Conservation (phyloP, 2,888 invertebrate genomes). For the Tethea ocularis region DNA sequence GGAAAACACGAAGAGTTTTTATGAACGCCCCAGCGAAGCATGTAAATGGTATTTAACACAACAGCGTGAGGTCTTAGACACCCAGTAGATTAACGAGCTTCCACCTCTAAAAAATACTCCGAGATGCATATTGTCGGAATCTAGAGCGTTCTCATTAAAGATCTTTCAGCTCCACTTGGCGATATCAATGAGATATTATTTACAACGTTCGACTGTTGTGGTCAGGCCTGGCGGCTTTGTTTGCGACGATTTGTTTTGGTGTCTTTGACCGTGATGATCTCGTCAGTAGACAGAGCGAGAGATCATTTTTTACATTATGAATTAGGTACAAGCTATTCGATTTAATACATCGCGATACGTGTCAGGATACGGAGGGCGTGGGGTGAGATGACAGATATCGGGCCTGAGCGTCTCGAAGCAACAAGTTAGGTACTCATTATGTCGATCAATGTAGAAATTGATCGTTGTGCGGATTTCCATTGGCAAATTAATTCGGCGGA, state of each 20-base stretch:
- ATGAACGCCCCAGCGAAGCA: slow-evolving; percentile 53
- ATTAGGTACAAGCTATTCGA: slow-evolving; percentile 48
- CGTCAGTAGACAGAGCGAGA: slow-evolving; percentile 55
- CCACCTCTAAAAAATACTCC: slow-evolving; percentile 55
- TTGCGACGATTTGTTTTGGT: slow-evolving; percentile 49
- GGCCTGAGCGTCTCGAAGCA: slow-evolving; percentile 56
- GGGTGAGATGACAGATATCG: slow-evolving; percentile 70
- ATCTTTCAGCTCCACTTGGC: slow-evolving; percentile 49
- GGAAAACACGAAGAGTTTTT: slow-evolving; percentile 50
- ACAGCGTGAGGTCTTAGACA: slow-evolving; percentile 61
- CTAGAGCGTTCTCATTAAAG: slow-evolving; percentile 53
- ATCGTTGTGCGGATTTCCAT: slow-evolving; percentile 72
- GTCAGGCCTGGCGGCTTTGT: slow-evolving; percentile 40
- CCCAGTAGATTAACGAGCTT: slow-evolving; percentile 59
- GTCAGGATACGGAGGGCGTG: slow-evolving; percentile 50
- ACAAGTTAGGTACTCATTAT: slow-evolving; percentile 75
- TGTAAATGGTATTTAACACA: slow-evolving; percentile 67
- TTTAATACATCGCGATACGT: slow-evolving; percentile 34
- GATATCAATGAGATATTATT: slow-evolving; percentile 50
- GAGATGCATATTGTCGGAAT: slow-evolving; percentile 38
- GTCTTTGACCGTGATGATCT: slow-evolving; percentile 69
- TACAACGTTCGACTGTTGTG: slow-evolving; percentile 30
- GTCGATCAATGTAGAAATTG: slow-evolving; percentile 71
- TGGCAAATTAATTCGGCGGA: slow-evolving; percentile 80
- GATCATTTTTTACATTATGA: slow-evolving; percentile 51